phyloP scores from a whole-genome alignment of 2,797 vertebrate species.

The Myotis findleyi region DNA sequence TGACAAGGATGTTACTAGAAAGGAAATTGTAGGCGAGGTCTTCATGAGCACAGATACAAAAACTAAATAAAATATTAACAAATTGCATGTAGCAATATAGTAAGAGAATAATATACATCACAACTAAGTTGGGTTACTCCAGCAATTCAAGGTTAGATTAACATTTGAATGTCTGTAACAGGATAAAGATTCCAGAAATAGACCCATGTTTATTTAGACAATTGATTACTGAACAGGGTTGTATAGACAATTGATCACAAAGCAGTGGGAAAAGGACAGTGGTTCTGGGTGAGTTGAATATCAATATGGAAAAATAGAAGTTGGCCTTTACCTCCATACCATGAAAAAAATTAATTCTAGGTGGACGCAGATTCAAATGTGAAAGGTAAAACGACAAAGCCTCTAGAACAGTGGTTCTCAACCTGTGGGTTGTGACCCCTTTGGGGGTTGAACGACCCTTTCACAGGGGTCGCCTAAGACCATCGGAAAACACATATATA shows the following conservation, averaged over 20 bases:
- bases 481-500: no score
- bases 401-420: not conserved
- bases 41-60: not conserved
- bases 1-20: not conserved
- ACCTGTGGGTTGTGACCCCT: no score
- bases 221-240: not conserved
- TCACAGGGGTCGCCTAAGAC: no score
- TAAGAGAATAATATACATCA: not conserved
- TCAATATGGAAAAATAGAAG: not conserved
- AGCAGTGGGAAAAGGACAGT: not conserved
- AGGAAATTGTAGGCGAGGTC: not conserved
- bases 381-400: not conserved
- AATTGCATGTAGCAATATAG: not conserved
- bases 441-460: no score
- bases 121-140: not conserved
- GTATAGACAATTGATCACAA: not conserved
- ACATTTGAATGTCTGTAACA: not conserved
- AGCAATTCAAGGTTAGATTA: not conserved
- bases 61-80: not conserved
- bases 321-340: not conserved
- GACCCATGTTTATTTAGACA: not conserved
- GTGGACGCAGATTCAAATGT: not conserved
- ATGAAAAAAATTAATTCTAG: not conserved
- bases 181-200: not conserved
- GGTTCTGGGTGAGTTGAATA: not conserved